Base-by-base conservation (phyloP, 1,140 invertebrate species). In the Pogonomyrmex barbatus region DNA sequence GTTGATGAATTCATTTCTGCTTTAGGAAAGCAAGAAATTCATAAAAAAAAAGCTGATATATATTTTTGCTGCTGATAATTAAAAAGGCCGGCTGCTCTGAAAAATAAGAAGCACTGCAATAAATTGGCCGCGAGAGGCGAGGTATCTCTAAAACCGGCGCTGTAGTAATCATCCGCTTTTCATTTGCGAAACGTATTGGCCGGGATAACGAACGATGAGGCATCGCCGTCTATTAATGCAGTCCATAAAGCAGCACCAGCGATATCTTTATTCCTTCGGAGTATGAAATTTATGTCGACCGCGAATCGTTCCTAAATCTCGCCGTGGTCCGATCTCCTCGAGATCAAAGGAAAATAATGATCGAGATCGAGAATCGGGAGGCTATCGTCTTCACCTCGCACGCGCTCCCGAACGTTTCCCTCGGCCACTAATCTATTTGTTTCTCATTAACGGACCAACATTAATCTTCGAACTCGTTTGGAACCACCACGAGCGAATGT, bases 361-460 rank as follows among this genome's bases (percentile, higher is more conserved):
- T 73, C 65, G 52, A 75, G 42, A 83, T 73, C 68, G 68, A 47
- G 78, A 45, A 45, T 70, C 50, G 33, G 14, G 17, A 12, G 65
- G n/a, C 63, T 10, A 24, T 24, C 78, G 39, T 60, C 83, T 42
- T 33, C 77, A 10, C 60, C 58, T 56, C 77, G 75, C 78, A 77
- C 12, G 39, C 36, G 58, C 50, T 42, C 56, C 36, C 14, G 5
- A 30, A 47, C 54, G 73, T 70, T 71, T 63, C 56, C 39, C 70
- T 62, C 52, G 62, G 58, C 71, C 70, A 52, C 78, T 87, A 85
- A 89, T 85, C 88, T 93, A 94, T 94, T 94, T 94, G 92, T 92
- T 94, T 93, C 93, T 94, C 93, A 94, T 95, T 95, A 95, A 94
- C 93, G 89, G 85, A 84, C 73, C 88, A 75, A 90, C 94, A 94